Evolutionary conservation across 2,113 vertebrate species (phyloP).

Genomic region (Fulica atra): DNA sequence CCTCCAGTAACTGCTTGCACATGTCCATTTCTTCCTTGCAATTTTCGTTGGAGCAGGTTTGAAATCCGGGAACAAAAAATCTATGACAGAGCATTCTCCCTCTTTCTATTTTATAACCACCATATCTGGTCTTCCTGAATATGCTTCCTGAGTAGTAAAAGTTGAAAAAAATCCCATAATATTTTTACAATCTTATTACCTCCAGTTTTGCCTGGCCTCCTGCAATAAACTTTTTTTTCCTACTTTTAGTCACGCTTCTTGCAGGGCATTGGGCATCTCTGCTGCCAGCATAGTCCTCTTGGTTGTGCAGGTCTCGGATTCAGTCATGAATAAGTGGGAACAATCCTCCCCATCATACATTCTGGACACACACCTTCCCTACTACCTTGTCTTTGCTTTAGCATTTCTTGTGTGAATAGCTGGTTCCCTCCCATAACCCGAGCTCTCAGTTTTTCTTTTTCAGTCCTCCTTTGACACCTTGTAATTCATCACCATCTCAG

Average conservation of each 20-base stretch:
- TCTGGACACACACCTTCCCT: neutral
- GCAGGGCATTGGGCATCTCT: neutral
- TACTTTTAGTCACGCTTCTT: neutral
- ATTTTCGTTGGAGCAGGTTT: neutral
- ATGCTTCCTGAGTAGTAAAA: slow-evolving; percentile 38
- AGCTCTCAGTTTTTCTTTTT: slow-evolving; percentile 18
- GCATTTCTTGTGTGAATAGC: neutral
- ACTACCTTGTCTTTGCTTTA: neutral
- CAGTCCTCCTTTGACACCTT: neutral
- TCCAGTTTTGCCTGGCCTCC: slow-evolving; percentile 9
- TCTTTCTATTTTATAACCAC: neutral
- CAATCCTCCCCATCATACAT: neutral
- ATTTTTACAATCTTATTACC: slow-evolving; percentile 53
- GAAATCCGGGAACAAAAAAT: neutral
- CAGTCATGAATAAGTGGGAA: neutral
- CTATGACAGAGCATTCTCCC: neutral
- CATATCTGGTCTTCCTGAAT: slow-evolving; percentile 25
- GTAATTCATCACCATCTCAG: neutral
- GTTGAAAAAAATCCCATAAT: slow-evolving; percentile 46
- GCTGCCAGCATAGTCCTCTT: neutral
- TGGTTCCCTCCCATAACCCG: slow-evolving; percentile 9
- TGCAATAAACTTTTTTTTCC: neutral
- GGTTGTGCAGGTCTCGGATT: neutral
- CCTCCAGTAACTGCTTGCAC: neutral
- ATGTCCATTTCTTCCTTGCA: neutral